These are phyloP conservation scores for Indri indri DNA, from an alignment of 2,113 vertebrate species.

Conservation along the genomic window DNA sequence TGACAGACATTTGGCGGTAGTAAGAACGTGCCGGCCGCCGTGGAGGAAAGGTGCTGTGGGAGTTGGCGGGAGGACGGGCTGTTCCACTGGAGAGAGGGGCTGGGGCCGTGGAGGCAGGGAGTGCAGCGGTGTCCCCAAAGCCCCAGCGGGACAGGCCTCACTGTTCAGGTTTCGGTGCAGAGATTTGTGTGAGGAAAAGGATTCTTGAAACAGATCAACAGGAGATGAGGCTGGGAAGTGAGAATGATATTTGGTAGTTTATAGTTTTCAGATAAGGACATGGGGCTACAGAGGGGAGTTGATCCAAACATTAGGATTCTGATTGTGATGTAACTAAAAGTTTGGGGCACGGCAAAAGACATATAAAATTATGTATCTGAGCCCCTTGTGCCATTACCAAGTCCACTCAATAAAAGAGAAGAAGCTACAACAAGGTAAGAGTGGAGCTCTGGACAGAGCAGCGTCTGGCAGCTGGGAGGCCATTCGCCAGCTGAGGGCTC, in stretches of 20 bases:
- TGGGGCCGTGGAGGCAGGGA: not conserved
- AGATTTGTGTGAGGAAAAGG: not conserved
- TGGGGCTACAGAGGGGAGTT: not conserved
- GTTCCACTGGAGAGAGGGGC: too few relatives aligned
- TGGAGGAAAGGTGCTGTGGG: not conserved
- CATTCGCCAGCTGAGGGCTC: not conserved
- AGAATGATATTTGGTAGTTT: not conserved
- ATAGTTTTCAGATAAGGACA: not conserved
- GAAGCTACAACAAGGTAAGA: not conserved
- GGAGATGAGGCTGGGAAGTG: not conserved
- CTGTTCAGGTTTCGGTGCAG: too few relatives aligned
- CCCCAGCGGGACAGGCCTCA: not conserved
- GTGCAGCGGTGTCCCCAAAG: too few relatives aligned
- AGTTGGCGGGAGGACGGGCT: not conserved
- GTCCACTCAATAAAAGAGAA: not conserved
- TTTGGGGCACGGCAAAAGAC: not conserved
- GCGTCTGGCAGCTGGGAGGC: not conserved
- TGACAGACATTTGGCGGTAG: not conserved
- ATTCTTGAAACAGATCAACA: not conserved
- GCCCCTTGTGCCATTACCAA: not conserved
- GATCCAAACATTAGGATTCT: not conserved
- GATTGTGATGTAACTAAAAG: not conserved
- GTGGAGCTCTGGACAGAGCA: not conserved
- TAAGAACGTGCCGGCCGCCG: not conserved
- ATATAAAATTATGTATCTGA: accelerated